Percentiles rank a stretch among this genome's conserved stretches.
phyloP scores from a whole-genome alignment of 2,888 invertebrate genomes.

The Phlogophora meticulosa region DNA sequence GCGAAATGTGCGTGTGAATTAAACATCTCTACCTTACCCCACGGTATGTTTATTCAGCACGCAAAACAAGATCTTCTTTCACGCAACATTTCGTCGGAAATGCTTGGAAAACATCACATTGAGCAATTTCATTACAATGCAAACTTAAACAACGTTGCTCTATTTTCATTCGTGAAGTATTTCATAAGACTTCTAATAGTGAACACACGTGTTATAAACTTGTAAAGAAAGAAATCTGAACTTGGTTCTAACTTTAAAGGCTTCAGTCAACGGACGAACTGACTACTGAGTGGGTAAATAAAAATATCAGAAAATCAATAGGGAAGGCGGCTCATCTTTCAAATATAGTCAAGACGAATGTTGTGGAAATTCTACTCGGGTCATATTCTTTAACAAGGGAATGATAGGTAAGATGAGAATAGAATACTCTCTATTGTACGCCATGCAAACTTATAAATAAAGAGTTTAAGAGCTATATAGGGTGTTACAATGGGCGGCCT shows the following conservation, averaged over 20 bases:
- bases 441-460: too few species aligned
- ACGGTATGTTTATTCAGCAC: not conserved
- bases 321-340: not conserved
- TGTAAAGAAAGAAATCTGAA: conserved; percentile 37
- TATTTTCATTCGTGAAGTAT: conserved; percentile 8
- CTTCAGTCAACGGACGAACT: conserved; percentile 31
- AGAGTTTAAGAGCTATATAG: too few species aligned
- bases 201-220: conserved; percentile 10
- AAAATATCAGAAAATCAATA: conserved; percentile 18
- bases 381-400: too few species aligned
- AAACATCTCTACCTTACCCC: not conserved
- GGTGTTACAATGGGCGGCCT: too few species aligned
- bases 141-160: not conserved
- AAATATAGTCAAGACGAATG: not conserved
- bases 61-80: conserved; percentile 30
- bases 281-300: not conserved
- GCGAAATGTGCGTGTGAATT: too few species aligned
- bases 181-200: conserved; percentile 34
- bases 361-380: not conserved
- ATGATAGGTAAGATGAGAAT: too few species aligned
- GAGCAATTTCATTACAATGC: conserved; percentile 11
- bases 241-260: conserved; percentile 39
- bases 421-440: too few species aligned
- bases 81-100: conserved; percentile 18
- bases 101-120: conserved; percentile 19